phyloP scores from a whole-genome alignment of 1,140 invertebrate genomes.

The Pemphigus obesinymphae region DNA sequence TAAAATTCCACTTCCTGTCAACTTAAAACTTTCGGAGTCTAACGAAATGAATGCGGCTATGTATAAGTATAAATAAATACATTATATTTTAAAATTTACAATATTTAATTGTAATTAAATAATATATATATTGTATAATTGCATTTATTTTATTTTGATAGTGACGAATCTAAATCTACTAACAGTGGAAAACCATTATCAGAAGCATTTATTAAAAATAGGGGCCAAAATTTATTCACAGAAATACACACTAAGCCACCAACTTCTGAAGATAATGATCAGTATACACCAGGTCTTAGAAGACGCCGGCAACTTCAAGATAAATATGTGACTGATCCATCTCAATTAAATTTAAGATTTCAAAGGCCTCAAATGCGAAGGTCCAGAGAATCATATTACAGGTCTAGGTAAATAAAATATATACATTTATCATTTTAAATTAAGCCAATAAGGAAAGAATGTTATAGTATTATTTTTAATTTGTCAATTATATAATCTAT shows the following conservation, averaged over 20 bases:
- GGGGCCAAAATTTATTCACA: constrained; percentile 7
- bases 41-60: not conserved
- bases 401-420: constrained; percentile 24
- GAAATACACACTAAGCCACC: constrained; percentile 23
- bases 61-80: not conserved
- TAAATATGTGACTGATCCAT: constrained; percentile 70
- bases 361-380: constrained; percentile 57
- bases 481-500: not conserved
- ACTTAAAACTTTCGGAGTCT: not conserved
- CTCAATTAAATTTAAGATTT: constrained; percentile 68
- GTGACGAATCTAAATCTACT: constrained; percentile 9
- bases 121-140: not conserved
- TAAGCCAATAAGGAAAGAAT: not conserved
- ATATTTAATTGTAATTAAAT: not conserved
- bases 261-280: constrained; percentile 9
- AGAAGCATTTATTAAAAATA: constrained; percentile 5
- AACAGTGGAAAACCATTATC: constrained; percentile 15
- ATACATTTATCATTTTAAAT: not conserved
- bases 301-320: constrained; percentile 63
- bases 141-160: not conserved
- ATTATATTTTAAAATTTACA: not conserved
- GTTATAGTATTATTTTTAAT: not conserved
- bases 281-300: constrained; percentile 60
- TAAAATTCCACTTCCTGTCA: constrained; percentile 34
- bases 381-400: constrained; percentile 38